Conservation (phyloP, 2,888 invertebrate genomes). For the Chrysodeixis includens region DNA sequence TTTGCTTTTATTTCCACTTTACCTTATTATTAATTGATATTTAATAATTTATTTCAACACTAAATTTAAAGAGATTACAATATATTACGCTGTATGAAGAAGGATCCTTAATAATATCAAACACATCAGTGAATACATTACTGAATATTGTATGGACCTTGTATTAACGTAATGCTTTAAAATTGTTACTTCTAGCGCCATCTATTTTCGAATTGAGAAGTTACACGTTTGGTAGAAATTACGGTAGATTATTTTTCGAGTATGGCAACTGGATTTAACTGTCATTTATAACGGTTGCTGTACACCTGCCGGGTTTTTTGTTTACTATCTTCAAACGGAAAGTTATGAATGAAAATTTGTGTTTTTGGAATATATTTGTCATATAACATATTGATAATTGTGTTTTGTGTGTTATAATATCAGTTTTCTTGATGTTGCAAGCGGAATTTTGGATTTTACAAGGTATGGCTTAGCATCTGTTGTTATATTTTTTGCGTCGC, state of each 20-base stretch:
- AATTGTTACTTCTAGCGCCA: conserved; percentile 11
- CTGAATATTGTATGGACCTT: no score
- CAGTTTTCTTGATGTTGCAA: conserved; percentile 27
- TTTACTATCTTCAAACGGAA: conserved; percentile 71
- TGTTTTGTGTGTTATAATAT: conserved; percentile 13
- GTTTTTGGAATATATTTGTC: conserved; percentile 21
- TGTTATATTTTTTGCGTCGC: not conserved
- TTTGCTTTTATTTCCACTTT: conserved; percentile 47
- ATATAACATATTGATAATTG: conserved; percentile 15
- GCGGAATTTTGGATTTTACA: conserved; percentile 12
- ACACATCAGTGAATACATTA: no score
- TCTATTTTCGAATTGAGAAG: conserved; percentile 7
- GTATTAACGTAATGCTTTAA: no score
- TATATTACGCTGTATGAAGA: not conserved
- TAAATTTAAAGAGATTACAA: not conserved
- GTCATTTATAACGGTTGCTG: conserved; percentile 74
- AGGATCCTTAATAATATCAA: no score
- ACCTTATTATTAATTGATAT: not conserved
- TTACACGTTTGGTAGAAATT: conserved; percentile 39
- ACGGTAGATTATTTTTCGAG: conserved; percentile 1
- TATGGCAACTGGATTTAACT: conserved; percentile 53
- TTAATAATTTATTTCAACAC: not conserved
- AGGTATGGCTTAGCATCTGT: conserved; percentile 35
- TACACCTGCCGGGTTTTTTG: conserved; percentile 81
- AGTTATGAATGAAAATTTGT: conserved; percentile 74